Percentiles rank a stretch among this genome's conserved stretches.
phyloP scores from a whole-genome alignment of 2,113 vertebrate species.

The Corydoras maculifer region DNA sequence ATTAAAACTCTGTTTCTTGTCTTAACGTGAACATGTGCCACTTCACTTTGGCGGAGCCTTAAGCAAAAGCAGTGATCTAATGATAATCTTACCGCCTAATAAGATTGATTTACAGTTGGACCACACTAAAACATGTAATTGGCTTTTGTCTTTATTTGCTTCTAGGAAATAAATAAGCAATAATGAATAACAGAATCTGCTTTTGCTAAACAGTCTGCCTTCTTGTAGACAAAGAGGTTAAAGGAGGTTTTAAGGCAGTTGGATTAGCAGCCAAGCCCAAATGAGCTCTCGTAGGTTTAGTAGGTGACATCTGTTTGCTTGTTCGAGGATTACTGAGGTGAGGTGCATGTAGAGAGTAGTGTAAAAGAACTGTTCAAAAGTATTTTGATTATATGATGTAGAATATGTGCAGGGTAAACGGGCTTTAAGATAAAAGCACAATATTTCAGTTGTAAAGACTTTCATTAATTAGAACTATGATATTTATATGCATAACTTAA shows the following conservation, averaged over 20 bases:
- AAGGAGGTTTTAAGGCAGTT: slow-evolving; percentile 36
- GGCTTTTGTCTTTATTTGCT: slow-evolving; percentile 26
- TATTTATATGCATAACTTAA: no score
- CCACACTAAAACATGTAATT: slow-evolving; percentile 22
- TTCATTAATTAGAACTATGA: no score
- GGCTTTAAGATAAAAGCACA: no score
- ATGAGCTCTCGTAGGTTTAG: slow-evolving; percentile 53
- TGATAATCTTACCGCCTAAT: slow-evolving; percentile 36
- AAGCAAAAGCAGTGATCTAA: slow-evolving; percentile 26
- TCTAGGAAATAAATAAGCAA: slow-evolving; percentile 24
- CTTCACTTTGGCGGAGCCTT: no score
- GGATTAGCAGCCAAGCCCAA: slow-evolving; percentile 50
- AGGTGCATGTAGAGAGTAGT: slow-evolving; percentile 46
- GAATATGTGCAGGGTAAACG: no score
- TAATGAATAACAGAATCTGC: slow-evolving; percentile 28
- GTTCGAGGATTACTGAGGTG: slow-evolving; percentile 55
- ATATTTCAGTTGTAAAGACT: no score
- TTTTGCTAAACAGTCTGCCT: slow-evolving; percentile 26
- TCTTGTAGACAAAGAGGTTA: slow-evolving; percentile 39
- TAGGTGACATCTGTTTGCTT: slow-evolving; percentile 59
- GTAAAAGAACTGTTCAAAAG: slow-evolving; percentile 22
- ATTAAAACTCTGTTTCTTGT: no score
- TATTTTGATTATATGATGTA: background rate
- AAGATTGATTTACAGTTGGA: slow-evolving; percentile 26
- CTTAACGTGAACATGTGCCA: no score